Conservation (phyloP, 2,888 invertebrate genomes). For the Spisula solida region DNA sequence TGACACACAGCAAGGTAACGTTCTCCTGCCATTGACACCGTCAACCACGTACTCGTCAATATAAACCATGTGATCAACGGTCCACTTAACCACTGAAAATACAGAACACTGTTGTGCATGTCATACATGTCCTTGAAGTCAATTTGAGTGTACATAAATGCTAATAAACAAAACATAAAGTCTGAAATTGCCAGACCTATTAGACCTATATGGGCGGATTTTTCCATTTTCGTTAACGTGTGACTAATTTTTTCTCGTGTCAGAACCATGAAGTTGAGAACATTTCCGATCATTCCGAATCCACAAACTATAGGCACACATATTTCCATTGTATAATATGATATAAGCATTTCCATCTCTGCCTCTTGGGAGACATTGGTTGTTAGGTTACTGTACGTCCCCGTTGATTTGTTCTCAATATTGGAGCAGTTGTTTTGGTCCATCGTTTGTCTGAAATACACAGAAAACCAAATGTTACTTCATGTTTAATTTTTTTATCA, state of each 20-base stretch:
- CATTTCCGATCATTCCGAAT: conserved; percentile 84
- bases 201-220: conserved; percentile 85
- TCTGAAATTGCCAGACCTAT: conserved; percentile 86
- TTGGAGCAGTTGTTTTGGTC: conserved; percentile 47
- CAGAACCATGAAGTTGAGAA: conserved; percentile 84
- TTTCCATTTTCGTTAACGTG: conserved; percentile 85
- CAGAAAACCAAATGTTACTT: conserved; percentile 20
- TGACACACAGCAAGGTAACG: conserved; percentile 87
- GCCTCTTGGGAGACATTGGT: conserved; percentile 51
- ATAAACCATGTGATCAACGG: conserved; percentile 85
- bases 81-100: conserved; percentile 80
- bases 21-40: conserved; percentile 86
- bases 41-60: conserved; percentile 85
- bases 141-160: conserved; percentile 82
- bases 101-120: conserved; percentile 73
- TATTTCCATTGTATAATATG: conserved; percentile 78
- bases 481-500: no score
- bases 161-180: conserved; percentile 85
- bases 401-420: conserved; percentile 29
- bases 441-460: conserved; percentile 67
- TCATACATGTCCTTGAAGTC: conserved; percentile 71
- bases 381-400: conserved; percentile 5
- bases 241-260: conserved; percentile 83
- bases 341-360: conserved; percentile 66
- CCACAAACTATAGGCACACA: conserved; percentile 83